These are phyloP conservation scores for Oceanites oceanicus DNA, from an alignment of 2,113 vertebrate species.

Conservation along the genomic window DNA sequence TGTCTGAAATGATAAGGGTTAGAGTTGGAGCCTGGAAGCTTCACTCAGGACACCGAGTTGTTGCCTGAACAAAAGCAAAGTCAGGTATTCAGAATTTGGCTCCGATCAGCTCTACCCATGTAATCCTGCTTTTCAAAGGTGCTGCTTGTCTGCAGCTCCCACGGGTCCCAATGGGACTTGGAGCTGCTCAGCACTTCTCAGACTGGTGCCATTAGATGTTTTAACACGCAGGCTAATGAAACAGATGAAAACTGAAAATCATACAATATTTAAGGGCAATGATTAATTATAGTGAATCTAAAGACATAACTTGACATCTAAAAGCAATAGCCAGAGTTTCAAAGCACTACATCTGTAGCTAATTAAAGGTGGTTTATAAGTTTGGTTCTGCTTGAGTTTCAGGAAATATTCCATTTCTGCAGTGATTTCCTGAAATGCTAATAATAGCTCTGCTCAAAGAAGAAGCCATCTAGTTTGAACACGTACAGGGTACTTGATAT, in stretches of 20 bases:
- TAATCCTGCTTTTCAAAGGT: background rate
- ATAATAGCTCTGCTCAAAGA: slow-evolving; percentile 39
- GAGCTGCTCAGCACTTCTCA: slow-evolving; percentile 21
- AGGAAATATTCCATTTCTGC: slow-evolving; percentile 56
- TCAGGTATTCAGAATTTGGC: background rate
- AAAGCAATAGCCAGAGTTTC: slow-evolving; percentile 52
- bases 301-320: slow-evolving; percentile 66
- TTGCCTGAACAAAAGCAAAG: background rate
- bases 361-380: slow-evolving; percentile 53
- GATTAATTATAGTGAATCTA: slow-evolving; percentile 53
- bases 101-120: background rate
- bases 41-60: background rate
- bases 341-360: slow-evolving; percentile 57
- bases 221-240: slow-evolving; percentile 22
- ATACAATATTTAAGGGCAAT: slow-evolving; percentile 57
- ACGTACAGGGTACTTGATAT: background rate
- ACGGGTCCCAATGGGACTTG: background rate
- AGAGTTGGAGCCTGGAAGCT: background rate
- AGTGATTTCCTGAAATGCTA: slow-evolving; percentile 58
- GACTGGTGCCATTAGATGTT: slow-evolving; percentile 1
- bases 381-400: slow-evolving; percentile 47
- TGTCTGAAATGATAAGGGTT: background rate
- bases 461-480: background rate
- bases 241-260: slow-evolving; percentile 52
- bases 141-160: background rate